phyloP scores from a whole-genome alignment of 2,113 vertebrate species.

The pig (Sus scrofa) region DNA sequence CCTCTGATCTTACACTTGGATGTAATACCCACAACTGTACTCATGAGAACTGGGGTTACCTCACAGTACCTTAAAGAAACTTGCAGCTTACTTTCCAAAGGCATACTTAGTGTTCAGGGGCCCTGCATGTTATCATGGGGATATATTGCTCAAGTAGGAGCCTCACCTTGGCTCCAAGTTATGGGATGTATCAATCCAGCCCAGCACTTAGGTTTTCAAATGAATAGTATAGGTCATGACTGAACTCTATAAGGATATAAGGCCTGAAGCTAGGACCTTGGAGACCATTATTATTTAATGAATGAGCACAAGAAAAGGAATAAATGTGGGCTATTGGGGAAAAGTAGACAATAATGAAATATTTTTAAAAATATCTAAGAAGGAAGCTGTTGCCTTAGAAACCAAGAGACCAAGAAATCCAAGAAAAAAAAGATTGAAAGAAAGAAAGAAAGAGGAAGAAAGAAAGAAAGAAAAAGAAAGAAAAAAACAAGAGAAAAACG shows the following conservation, averaged over 20 bases:
- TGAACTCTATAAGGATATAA: background rate
- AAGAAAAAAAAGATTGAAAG: too few species aligned
- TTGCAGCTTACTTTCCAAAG: background rate
- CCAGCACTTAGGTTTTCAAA: background rate
- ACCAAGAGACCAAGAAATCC: background rate
- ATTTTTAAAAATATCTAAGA: background rate
- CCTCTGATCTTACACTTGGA: background rate
- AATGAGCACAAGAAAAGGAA: constrained; percentile 12
- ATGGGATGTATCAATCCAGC: background rate
- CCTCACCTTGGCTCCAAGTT: background rate
- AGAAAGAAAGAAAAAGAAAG: background rate
- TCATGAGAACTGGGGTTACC: background rate
- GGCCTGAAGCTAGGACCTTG: background rate
- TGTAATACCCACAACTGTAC: background rate
- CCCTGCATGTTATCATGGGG: too few species aligned
- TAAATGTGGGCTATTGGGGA: background rate
- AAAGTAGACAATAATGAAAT: background rate
- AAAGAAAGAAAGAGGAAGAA: too few species aligned
- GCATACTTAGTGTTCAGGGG: background rate
- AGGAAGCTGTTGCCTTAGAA: background rate
- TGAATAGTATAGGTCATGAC: background rate
- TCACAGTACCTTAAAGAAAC: background rate
- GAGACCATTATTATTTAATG: background rate
- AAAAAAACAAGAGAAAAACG: too few species aligned
- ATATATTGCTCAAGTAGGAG: background rate